These are phyloP conservation scores for Silurus meridionalis DNA, from an alignment of 2,113 vertebrate genomes.

Conservation along the genomic window DNA sequence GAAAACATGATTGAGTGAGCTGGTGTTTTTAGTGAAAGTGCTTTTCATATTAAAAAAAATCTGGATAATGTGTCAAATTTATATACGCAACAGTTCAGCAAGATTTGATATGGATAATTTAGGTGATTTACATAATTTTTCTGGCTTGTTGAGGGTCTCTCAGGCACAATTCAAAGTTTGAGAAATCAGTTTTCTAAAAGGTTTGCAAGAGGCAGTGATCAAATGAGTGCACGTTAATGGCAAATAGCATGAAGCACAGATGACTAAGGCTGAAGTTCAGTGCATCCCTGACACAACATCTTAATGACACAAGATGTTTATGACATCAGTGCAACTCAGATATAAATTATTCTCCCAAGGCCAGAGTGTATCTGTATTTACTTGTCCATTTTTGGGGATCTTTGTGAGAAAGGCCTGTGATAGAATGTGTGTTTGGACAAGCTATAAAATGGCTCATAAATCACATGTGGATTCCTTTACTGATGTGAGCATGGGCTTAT, in stretches of 20 bases:
- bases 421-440: constrained; percentile 2
- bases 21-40: background rate
- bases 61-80: background rate
- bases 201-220: background rate
- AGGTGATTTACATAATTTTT: background rate
- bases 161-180: background rate
- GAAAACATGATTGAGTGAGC: background rate
- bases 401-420: constrained; percentile 19
- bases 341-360: constrained; percentile 18
- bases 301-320: constrained; percentile 4
- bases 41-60: constrained; percentile 8
- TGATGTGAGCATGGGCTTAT: constrained; percentile 22
- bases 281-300: background rate
- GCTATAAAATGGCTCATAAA: constrained; percentile 30
- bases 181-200: constrained; percentile 11
- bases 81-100: background rate
- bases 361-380: background rate
- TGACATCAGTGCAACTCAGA: background rate
- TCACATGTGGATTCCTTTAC: constrained; percentile 30
- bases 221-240: constrained; percentile 7
- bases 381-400: constrained; percentile 18
- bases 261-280: background rate
- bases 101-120: background rate
- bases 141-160: background rate
- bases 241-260: constrained; percentile 20